A percentile compares a stretch with the other conserved stretches of the same genome.
Conservation (phyloP, 2,888 invertebrate species). For the Spisula subtruncata region DNA sequence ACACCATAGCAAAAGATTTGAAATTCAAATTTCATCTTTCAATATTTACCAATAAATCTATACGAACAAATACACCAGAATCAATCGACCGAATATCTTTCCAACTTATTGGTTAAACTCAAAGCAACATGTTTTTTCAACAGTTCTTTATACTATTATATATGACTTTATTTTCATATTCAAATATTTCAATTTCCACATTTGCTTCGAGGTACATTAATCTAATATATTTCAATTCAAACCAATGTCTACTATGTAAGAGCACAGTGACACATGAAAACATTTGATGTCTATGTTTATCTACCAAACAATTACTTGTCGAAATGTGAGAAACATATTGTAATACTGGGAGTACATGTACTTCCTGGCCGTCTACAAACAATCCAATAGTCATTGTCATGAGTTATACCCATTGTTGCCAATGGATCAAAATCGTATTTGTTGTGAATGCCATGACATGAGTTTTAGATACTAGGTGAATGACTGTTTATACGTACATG, state of each 20-base stretch:
- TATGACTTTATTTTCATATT: neutral
- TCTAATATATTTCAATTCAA: neutral
- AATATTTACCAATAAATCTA: neutral
- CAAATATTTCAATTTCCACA: neutral
- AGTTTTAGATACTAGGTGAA: too few relatives aligned
- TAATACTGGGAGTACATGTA: too few relatives aligned
- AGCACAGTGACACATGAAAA: neutral
- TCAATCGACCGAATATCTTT: neutral
- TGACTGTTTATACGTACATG: too few relatives aligned
- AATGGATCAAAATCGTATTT: too few relatives aligned
- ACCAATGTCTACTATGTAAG: neutral
- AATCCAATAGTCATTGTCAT: too few relatives aligned
- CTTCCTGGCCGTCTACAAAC: too few relatives aligned
- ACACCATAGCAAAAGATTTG: slow-evolving; percentile 32
- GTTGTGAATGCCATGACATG: too few relatives aligned
- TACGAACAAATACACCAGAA: neutral
- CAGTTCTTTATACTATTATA: neutral
- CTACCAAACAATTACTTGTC: neutral
- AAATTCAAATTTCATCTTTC: slow-evolving; percentile 28
- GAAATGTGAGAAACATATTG: neutral
- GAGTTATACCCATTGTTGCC: too few relatives aligned
- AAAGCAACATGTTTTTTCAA: neutral
- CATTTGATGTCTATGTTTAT: neutral
- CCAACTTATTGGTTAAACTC: neutral
- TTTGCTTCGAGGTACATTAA: neutral